These are phyloP conservation scores for Hylia prasina DNA, from an alignment of 2,113 vertebrate genomes.

Conservation along the genomic window DNA sequence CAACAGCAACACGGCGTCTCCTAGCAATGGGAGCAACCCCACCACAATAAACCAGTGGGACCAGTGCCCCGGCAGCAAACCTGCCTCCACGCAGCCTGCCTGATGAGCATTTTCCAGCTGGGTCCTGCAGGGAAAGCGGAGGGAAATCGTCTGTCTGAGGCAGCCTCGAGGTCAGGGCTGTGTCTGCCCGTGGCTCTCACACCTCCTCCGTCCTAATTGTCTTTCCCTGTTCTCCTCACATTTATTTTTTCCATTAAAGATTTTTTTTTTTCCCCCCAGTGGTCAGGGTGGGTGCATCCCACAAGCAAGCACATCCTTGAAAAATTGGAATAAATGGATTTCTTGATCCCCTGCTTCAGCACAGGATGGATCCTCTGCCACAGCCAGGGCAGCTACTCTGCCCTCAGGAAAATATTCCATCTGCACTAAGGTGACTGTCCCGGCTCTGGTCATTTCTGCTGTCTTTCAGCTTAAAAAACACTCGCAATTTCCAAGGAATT, in stretches of 20 bases:
- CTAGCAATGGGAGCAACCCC: constrained; percentile 5
- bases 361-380: not conserved
- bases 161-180: not conserved
- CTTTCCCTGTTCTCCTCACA: rapidly evolving
- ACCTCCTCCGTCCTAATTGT: not conserved
- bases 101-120: not conserved
- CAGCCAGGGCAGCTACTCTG: not conserved
- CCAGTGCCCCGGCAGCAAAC: not conserved
- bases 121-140: not conserved
- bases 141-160: not conserved
- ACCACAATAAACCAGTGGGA: not conserved
- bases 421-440: not conserved
- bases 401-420: not conserved
- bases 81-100: not conserved
- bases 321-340: not conserved
- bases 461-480: not conserved
- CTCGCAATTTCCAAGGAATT: not conserved
- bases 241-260: not conserved
- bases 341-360: not conserved
- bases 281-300: not conserved
- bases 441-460: not conserved
- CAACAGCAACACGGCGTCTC: constrained; percentile 28
- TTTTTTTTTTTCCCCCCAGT: no score
- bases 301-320: not conserved
- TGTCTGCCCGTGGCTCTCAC: not conserved